Conservation (phyloP, 2,113 vertebrate genomes). For the Pithys albifrons region DNA sequence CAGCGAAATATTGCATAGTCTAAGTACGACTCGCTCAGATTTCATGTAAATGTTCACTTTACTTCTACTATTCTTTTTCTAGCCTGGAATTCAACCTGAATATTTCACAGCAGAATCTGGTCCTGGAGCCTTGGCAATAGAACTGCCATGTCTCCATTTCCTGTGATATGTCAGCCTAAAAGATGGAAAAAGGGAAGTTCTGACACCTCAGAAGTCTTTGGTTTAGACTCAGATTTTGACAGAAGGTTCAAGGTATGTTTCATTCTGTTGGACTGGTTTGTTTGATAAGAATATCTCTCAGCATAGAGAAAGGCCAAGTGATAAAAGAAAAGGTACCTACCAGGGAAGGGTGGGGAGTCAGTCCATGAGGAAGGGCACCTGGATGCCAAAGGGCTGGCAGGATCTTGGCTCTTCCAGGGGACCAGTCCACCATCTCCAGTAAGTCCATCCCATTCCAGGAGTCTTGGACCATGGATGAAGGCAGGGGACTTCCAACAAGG, state of each 20-base stretch:
- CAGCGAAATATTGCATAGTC: not conserved
- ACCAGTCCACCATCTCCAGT: rapidly evolving
- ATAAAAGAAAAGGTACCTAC: not conserved
- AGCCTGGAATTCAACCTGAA: not conserved
- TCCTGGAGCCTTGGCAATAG: not conserved
- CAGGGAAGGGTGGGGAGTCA: not conserved
- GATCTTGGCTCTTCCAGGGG: not conserved
- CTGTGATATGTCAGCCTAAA: not conserved
- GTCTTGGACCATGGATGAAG: rapidly evolving
- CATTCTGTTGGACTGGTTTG: not conserved
- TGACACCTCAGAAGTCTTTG: not conserved
- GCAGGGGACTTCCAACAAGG: not conserved
- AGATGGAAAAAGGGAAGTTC: not conserved
- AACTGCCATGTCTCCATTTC: not conserved
- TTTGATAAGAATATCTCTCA: not conserved
- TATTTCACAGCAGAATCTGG: not conserved
- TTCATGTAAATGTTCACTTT: not conserved
- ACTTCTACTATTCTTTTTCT: not conserved
- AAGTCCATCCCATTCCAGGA: not conserved
- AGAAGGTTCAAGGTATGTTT: not conserved
- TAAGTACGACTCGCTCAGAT: not conserved
- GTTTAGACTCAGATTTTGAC: not conserved
- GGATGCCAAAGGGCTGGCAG: not conserved
- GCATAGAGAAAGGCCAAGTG: not conserved
- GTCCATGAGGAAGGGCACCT: not conserved